These are phyloP conservation scores for Lithodes maja DNA, from an alignment of 2,888 invertebrate species.

Conservation along the genomic window DNA sequence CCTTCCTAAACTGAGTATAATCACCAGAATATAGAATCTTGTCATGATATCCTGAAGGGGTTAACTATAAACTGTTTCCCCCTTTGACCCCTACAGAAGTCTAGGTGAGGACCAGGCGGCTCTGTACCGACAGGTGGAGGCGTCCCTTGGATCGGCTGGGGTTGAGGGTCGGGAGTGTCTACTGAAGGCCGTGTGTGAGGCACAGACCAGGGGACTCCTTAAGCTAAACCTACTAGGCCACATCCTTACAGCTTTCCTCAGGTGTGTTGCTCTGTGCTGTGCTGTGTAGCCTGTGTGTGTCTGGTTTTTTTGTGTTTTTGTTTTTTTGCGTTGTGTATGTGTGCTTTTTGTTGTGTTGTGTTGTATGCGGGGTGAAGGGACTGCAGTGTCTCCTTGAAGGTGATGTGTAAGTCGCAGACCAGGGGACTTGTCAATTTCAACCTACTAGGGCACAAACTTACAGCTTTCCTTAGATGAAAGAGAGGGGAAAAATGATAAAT, in stretches of 20 bases:
- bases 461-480: neutral
- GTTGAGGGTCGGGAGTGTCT: slow-evolving; percentile 26
- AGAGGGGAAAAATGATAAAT: neutral
- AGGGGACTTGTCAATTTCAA: neutral
- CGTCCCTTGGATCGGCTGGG: slow-evolving; percentile 1
- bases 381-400: no score
- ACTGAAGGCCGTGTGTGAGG: slow-evolving; percentile 29
- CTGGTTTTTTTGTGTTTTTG: no score
- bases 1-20: no score
- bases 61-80: no score
- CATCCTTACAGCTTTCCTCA: slow-evolving; percentile 19
- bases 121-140: slow-evolving; percentile 15
- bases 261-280: slow-evolving; percentile 7
- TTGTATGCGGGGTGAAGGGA: no score
- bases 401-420: neutral
- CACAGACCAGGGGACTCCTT: neutral
- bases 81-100: neutral
- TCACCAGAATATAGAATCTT: no score
- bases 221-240: slow-evolving; percentile 19
- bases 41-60: no score
- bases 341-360: neutral
- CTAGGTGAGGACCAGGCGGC: slow-evolving; percentile 24
- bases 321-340: no score
- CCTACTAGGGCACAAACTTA: neutral
- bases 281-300: neutral